Evolutionary conservation across 1,140 invertebrate genomes (phyloP), one percentile per base, ranked within the genome.

Genomic region (Neodiprion lecontei): DNA sequence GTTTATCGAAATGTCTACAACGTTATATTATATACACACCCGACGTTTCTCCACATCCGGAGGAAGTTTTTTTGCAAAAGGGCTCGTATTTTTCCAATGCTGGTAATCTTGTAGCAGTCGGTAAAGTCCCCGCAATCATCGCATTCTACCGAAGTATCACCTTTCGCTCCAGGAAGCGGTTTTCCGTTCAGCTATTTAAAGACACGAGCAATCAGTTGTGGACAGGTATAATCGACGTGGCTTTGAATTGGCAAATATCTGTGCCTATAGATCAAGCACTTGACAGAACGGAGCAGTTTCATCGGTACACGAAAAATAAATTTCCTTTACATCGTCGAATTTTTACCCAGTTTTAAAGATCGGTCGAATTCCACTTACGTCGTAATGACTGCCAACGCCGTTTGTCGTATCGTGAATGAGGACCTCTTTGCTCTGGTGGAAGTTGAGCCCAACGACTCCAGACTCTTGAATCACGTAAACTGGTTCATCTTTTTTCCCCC

Each of bases 41-140:
- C 92, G 68, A 97, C 94, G 86, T 98, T 98, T 77, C 97, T 91
- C 92, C 95, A 96, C 94, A 98, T 96, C 76, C 96, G 91, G 47
- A 97, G 91, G 83, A 98, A 94, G 87, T 98, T 99, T 88, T 99
- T 99, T 86, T 96, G 95, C 71, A 97, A 90, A 53, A 98, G 86
- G 9, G 97, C 96, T 75, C 90, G 90, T 75, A 95, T 93, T 81
- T 94, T 94, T 48, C 94, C 93, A 50, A 89, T 87, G 12, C 91
- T 92, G 17, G 93, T 93, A 9, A 92, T 75, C 86, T 91, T 91
- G 72, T 90, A 91, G 75, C 89, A 91, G 65, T 89, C 87, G 1
- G 84, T 80, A 76, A 89, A 91, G 50, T 90, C 85, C 9, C 86
- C 87, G 77, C 91, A 92, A 68, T 91, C 89, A 40, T 91, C 88